A percentile compares a stretch with the other conserved stretches of the same genome.
These are phyloP conservation scores for Ennomos quercinarius DNA, from an alignment of 2,888 invertebrate genomes.

Conservation along the genomic window DNA sequence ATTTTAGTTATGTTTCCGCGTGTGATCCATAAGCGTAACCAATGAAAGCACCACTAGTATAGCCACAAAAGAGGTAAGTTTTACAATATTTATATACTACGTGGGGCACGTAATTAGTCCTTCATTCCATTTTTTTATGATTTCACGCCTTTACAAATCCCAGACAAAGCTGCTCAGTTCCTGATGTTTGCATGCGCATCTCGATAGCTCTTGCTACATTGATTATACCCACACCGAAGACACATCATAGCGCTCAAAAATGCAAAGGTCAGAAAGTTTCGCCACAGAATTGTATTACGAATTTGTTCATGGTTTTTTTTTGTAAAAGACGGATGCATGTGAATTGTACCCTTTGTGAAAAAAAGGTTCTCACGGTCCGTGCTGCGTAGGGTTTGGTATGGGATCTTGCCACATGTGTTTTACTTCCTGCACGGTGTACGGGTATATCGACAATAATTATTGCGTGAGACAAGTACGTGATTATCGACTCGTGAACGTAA, in stretches of 20 bases:
- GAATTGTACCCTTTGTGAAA: slow-evolving; percentile 58
- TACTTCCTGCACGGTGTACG: slow-evolving; percentile 64
- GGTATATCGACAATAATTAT: slow-evolving; percentile 39
- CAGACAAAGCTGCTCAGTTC: slow-evolving; percentile 58
- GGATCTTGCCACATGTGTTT: slow-evolving; percentile 59
- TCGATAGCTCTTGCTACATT: slow-evolving; percentile 51
- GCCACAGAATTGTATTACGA: slow-evolving; percentile 57
- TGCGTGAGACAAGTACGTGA: slow-evolving; percentile 20
- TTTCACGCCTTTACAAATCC: slow-evolving; percentile 68
- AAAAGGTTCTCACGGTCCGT: slow-evolving; percentile 73
- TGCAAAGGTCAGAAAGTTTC: slow-evolving; percentile 67
- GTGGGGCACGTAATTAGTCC: slow-evolving; percentile 67
- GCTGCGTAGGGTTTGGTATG: slow-evolving; percentile 56
- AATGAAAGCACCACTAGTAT: slow-evolving; percentile 50
- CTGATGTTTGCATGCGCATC: slow-evolving; percentile 69
- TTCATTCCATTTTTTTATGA: slow-evolving; percentile 71
- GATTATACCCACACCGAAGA: slow-evolving; percentile 46
- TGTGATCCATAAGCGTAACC: slow-evolving; percentile 51
- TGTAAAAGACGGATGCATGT: slow-evolving; percentile 61
- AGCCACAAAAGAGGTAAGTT: slow-evolving; percentile 57
- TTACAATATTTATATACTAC: slow-evolving; percentile 50
- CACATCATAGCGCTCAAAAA: slow-evolving; percentile 48
- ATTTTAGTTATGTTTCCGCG: slow-evolving; percentile 57
- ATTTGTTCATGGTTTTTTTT: slow-evolving; percentile 52
- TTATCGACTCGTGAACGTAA: slow-evolving; percentile 12